phyloP scores from a whole-genome alignment of 1,140 invertebrate genomes.

The Drosophila yakuba region DNA sequence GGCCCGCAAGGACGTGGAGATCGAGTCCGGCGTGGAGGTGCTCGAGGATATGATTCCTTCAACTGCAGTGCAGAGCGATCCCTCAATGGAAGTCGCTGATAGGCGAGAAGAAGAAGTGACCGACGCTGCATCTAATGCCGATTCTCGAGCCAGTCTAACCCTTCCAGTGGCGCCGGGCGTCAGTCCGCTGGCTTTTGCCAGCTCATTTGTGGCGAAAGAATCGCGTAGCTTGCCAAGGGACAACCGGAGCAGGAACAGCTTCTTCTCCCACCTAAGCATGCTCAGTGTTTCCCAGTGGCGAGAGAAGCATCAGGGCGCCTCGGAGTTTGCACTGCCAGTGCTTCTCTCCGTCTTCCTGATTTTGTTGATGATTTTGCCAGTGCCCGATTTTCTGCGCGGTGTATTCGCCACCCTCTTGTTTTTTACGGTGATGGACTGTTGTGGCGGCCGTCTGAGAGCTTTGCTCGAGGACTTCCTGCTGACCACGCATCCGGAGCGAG shows the following conservation, averaged over 20 bases:
- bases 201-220: not conserved
- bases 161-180: conserved; percentile 7
- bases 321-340: conserved; percentile 35
- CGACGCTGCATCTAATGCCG: not conserved
- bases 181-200: not conserved
- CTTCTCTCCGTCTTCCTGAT: conserved; percentile 31
- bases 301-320: not conserved
- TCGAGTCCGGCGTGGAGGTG: conserved; percentile 81
- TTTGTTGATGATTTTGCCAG: conserved; percentile 56
- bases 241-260: not conserved
- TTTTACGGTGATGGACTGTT: conserved; percentile 53
- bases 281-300: conserved; percentile 28
- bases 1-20: conserved; percentile 78
- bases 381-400: conserved; percentile 80
- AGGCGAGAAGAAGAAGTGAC: not conserved
- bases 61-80: not conserved
- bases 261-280: conserved; percentile 13
- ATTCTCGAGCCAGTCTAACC: not conserved
- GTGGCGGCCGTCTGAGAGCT: conserved; percentile 37
- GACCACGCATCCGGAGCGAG: conserved; percentile 52
- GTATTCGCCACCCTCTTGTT: conserved; percentile 71
- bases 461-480: conserved; percentile 49
- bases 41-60: conserved; percentile 71
- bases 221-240: not conserved
- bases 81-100: no score